These are phyloP conservation scores for Phocides pigmalion DNA, from an alignment of 1,140 invertebrate genomes.

Conservation along the genomic window DNA sequence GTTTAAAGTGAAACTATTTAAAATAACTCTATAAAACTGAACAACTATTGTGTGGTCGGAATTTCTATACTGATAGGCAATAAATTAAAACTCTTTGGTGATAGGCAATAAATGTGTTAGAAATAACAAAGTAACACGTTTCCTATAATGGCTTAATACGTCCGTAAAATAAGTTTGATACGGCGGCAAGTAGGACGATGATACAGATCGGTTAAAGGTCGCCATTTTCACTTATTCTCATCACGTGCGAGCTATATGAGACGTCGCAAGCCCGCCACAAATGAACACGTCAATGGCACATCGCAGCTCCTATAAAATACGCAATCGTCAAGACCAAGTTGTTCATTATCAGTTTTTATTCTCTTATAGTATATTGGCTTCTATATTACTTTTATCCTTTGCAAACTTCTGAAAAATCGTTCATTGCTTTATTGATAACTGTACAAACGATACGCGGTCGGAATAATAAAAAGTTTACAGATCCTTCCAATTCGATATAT, in stretches of 20 bases:
- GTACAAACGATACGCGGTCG: too few species aligned
- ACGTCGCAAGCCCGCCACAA: conserved; percentile 48
- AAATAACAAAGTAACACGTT: neutral
- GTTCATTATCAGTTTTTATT: conserved; percentile 42
- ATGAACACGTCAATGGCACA: conserved; percentile 44
- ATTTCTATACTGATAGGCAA: too few species aligned
- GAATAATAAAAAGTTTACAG: too few species aligned
- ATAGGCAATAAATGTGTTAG: too few species aligned
- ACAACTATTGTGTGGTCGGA: too few species aligned
- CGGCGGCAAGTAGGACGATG: conserved; percentile 26
- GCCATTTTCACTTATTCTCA: conserved; percentile 36
- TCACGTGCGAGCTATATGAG: conserved; percentile 55
- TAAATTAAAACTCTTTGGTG: too few species aligned
- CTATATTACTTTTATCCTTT: conserved; percentile 24
- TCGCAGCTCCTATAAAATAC: conserved; percentile 42
- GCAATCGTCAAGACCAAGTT: conserved; percentile 38
- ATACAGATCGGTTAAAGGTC: conserved; percentile 28
- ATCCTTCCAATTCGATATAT: too few species aligned
- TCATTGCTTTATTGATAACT: conserved; percentile 24
- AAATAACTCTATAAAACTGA: too few species aligned
- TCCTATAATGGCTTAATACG: neutral
- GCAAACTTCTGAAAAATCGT: conserved; percentile 30
- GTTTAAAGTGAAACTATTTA: too few species aligned
- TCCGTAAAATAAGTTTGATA: conserved; percentile 7
- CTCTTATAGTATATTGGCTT: conserved; percentile 33